These are phyloP conservation scores for Campoplex capitator DNA, from an alignment of 2,888 invertebrate genomes.

Conservation along the genomic window DNA sequence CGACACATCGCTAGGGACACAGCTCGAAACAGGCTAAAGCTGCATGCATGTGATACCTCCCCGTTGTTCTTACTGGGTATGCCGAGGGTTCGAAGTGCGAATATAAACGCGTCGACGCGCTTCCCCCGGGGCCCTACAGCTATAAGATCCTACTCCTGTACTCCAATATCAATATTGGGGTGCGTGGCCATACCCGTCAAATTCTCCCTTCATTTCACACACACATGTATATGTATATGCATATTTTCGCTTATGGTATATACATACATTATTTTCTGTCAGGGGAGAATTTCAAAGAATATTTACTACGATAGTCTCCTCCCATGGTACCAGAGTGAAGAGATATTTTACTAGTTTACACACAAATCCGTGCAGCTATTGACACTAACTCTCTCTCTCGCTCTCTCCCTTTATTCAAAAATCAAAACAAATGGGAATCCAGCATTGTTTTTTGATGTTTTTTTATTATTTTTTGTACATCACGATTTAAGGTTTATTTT, in stretches of 20 bases:
- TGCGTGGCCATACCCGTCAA: conserved; percentile 66
- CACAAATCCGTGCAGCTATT: conserved; percentile 39
- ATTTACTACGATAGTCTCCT: conserved; percentile 56
- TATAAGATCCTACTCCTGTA: conserved; percentile 80
- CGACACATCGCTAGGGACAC: conserved; percentile 18
- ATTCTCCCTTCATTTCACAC: conserved; percentile 31
- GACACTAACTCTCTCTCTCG: background rate
- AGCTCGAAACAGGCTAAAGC: conserved; percentile 31
- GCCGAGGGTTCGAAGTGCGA: conserved; percentile 79
- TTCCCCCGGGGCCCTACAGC: conserved; percentile 72
- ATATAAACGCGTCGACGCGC: conserved; percentile 83
- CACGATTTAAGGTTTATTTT: background rate
- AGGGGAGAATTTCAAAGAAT: conserved; percentile 64
- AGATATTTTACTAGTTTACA: conserved; percentile 62
- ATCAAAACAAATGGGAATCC: conserved; percentile 7
- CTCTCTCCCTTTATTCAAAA: background rate
- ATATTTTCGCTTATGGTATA: conserved; percentile 48
- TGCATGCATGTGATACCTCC: conserved; percentile 57
- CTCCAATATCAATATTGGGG: conserved; percentile 81
- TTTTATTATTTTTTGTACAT: background rate
- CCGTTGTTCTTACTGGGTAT: conserved; percentile 64
- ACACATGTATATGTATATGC: conserved; percentile 38
- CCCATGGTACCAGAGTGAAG: conserved; percentile 49
- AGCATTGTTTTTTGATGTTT: background rate
- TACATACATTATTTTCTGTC: conserved; percentile 49